Base-by-base conservation (phyloP, 64 coral and sea anemone genomes). In the Dendronephthya gigantea region DNA sequence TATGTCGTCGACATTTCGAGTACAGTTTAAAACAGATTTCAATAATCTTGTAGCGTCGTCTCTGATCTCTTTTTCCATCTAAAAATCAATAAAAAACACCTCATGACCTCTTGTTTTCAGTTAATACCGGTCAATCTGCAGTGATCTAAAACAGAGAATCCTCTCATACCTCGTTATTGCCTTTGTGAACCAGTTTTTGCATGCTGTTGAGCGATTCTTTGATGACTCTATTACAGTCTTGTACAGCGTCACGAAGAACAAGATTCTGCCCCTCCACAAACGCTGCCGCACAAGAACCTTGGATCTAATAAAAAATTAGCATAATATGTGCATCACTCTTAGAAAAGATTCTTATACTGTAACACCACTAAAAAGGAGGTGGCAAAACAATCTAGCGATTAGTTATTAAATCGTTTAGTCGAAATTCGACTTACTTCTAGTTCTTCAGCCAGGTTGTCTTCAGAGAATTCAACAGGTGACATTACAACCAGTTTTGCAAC, bases 11-110 rank as follows among this genome's bases (percentile, higher is more conserved):
- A 36, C 72, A 39, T 79, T 79, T 36, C 72, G 72, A 34, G 36
- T 79, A 17, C 34, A 79, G 36, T 79, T 79, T 19, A 79, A 36
- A 79, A 79, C 9, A 35, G 72, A 79, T 79, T 79, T 79, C 72
- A 79, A 29, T 19, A 79, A 79, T 79, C 30, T 30, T 79, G 72
- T 36, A 36, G 72, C 72, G 13, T 79, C 72, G 17, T 39, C 72
- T 39, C 36, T 79, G 10, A 79, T 79, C 32, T 79, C 72, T 35
- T 79, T 39, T 39, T 79, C 72, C 25, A 79, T 19, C 72, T 79
- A 19, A 3, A 79, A 36, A 66, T 29, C 4, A 79, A 79, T 36
- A 79, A 15, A 36, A 30, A 5, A 66, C 58, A 66, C 58, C 2
- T 8, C 58, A 66, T 66, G 19, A 7, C 2, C 6, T 5, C 22